Evolutionary conservation across 2,113 vertebrate genomes (phyloP), one percentile per base, ranked within the genome.

Genomic region (Turnix velox): DNA sequence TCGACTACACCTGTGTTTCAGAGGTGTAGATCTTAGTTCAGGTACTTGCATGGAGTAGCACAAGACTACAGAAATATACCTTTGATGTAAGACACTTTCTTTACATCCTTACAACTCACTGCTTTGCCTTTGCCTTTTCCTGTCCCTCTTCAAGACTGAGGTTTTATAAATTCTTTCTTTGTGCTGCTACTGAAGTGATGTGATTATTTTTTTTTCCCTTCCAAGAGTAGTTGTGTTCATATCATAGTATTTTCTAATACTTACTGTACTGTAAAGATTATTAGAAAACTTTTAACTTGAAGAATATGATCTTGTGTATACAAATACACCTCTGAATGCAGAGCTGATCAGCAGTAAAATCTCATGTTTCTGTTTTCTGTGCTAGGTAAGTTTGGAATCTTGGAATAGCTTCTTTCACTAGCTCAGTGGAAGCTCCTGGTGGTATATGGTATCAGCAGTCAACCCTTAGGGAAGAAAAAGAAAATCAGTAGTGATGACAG

Each of bases 331-430:
- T 63, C 23, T 73, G 33, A 80, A 46, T 23, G 17, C 77, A 91
- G 73, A 96, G 43, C 81, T 88, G 80, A 86, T 89, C 42, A 94
- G 90, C 80, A 96, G 82, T 77, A 79, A 97, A 96, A 95, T 79
- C 72, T 90, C 78, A 69, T 88, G 92, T 94, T 95, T 94, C 88
- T 93, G 89, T 88, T 96, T 95, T 94, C n/a, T n/a, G 22, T 24
- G 4, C 5, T 88, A 76, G 82, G 25, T 75, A 51, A 65, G 6
- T n/a, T 72, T 71, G 18, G n/a, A 2, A 10, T 84, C 63, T 61
- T 71, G 48, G 35, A 80, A 59, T n/a, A 58, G 9, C 14, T 93
- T 31, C 17, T 55, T 86, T 81, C 74, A 58, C 35, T 73, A 18
- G 8, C 17, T 30, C 43, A 42, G 12, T 3, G 7, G 37, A 75